Percentiles rank a stretch among this genome's conserved stretches.
These are phyloP conservation scores for Carassius auratus DNA, from an alignment of 2,113 vertebrate genomes.

Conservation along the genomic window DNA sequence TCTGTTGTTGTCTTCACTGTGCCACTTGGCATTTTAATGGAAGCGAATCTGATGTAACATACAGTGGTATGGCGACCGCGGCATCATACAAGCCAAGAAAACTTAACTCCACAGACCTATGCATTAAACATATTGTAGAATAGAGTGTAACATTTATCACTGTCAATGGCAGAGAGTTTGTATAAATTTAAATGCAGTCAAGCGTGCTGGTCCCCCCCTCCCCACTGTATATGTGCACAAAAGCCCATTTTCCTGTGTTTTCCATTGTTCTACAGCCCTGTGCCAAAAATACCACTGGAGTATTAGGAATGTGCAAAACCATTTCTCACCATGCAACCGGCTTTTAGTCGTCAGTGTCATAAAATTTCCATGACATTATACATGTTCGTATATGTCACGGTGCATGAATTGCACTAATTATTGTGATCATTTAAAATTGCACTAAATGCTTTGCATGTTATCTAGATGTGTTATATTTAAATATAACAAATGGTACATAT, in stretches of 20 bases:
- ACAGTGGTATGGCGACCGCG: constrained; percentile 76
- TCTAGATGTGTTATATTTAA: not conserved
- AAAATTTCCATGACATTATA: constrained; percentile 14
- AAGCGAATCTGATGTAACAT: constrained; percentile 81
- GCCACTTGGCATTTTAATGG: constrained; percentile 83
- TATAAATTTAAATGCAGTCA: constrained; percentile 99
- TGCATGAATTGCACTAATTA: not conserved
- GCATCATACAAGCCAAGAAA: constrained; percentile 79
- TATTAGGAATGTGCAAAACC: constrained; percentile 68
- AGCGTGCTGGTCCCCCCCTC: constrained; percentile 83
- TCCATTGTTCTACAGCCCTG: constrained; percentile 81
- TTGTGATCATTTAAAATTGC: not conserved
- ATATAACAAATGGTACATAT: not conserved
- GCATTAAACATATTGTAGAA: constrained; percentile 99
- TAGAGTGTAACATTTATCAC: constrained; percentile 99
- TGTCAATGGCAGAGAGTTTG: constrained; percentile 98
- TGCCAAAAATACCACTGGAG: constrained; percentile 79
- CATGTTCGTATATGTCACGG: not conserved
- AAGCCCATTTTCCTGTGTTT: constrained; percentile 81
- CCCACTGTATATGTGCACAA: constrained; percentile 78
- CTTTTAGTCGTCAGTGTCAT: constrained; percentile 63
- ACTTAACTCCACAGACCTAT: constrained; percentile 88
- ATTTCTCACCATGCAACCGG: constrained; percentile 70
- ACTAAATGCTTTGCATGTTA: not conserved
- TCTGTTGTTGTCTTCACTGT: constrained; percentile 80